phyloP scores from a whole-genome alignment of 1,140 invertebrate species.

The Diorhabda sublineata region DNA sequence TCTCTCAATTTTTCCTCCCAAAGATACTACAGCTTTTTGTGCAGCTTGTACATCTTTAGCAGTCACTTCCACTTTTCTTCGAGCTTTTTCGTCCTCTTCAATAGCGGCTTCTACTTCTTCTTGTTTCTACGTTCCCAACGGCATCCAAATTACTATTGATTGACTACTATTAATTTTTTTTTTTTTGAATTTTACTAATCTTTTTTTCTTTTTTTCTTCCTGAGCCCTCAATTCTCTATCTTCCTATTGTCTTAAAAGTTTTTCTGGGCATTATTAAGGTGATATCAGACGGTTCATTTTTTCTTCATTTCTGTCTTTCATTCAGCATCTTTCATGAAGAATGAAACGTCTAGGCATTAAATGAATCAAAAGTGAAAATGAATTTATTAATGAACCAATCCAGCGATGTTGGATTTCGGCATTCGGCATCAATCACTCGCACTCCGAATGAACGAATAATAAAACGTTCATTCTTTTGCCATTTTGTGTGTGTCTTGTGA shows the following conservation, averaged over 20 bases:
- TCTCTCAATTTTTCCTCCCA: conserved; percentile 88
- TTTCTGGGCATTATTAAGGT: conserved; percentile 52
- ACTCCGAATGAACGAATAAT: no score
- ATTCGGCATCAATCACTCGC: no score
- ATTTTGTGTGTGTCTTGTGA: no score
- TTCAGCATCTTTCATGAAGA: no score
- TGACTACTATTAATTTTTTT: conserved; percentile 95
- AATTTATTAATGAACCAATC: no score
- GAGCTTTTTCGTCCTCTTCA: conserved; percentile 72
- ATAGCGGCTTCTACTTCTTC: conserved; percentile 78
- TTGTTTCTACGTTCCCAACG: conserved; percentile 87
- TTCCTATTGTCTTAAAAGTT: conserved; percentile 98
- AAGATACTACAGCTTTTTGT: conserved; percentile 79
- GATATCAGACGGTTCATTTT: no score
- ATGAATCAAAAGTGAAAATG: no score
- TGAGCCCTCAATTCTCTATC: conserved; percentile 93
- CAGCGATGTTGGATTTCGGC: no score
- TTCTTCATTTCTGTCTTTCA: no score
- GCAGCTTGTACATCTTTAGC: conserved; percentile 87
- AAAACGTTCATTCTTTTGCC: no score
- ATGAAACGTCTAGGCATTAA: no score
- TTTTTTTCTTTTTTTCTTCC: conserved; percentile 90
- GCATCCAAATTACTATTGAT: conserved; percentile 90
- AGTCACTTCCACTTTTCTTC: conserved; percentile 78
- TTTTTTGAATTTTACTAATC: conserved; percentile 95